Conservation (phyloP, 2,888 invertebrate species). For the Bruchidius siliquastri region DNA sequence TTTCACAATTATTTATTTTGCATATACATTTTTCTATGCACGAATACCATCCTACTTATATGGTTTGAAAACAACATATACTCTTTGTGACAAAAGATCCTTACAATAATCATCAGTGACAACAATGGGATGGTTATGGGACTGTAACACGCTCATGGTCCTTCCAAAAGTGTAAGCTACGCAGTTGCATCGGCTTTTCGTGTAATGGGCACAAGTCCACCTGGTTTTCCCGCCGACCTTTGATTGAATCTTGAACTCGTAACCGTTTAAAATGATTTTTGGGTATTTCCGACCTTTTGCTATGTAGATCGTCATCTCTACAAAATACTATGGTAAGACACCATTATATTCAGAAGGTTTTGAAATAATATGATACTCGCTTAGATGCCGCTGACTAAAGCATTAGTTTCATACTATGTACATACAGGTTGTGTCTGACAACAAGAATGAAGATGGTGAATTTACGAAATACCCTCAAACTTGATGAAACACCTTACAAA, state of each 20-base stretch:
- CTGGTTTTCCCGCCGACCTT: slow-evolving; percentile 17
- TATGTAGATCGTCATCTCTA: slow-evolving; percentile 5
- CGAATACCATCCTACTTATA: no score
- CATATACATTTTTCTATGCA: no score
- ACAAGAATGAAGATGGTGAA: no score
- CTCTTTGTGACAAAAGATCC: neutral
- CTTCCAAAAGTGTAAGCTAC: neutral
- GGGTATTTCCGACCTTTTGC: slow-evolving; percentile 20
- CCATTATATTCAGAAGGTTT: no score
- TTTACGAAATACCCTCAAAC: no score
- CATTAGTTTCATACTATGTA: no score
- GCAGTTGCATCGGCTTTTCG: slow-evolving; percentile 25
- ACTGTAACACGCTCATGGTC: slow-evolving; percentile 12
- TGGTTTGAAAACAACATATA: neutral
- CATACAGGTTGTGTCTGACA: no score
- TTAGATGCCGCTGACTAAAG: no score
- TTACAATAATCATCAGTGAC: neutral
- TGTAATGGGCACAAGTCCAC: slow-evolving; percentile 26
- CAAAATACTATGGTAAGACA: neutral
- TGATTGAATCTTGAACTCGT: slow-evolving; percentile 21
- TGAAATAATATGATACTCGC: no score
- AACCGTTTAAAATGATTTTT: slow-evolving; percentile 25
- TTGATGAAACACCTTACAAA: no score
- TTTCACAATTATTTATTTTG: no score
- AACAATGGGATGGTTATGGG: slow-evolving; percentile 24